Percentiles rank a stretch among this genome's conserved stretches.
phyloP scores from a whole-genome alignment of 1,140 invertebrate species.

The Probaryconus sp. region DNA sequence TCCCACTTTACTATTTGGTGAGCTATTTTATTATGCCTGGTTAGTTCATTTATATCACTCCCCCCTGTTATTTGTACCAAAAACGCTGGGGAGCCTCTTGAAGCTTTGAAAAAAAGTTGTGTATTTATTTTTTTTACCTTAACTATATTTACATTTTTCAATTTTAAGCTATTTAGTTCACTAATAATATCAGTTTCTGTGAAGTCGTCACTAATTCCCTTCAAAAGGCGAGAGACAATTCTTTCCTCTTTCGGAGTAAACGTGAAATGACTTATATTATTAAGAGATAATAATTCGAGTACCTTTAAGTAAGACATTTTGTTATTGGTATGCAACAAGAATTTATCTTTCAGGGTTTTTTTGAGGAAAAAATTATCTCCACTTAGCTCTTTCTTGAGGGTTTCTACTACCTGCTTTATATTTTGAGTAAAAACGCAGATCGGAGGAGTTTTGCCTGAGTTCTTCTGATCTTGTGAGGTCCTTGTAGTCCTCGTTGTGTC shows the following conservation, averaged over 20 bases:
- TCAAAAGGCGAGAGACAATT: constrained; percentile 2
- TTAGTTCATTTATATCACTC: constrained; percentile 5
- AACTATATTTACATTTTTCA: constrained; percentile 6
- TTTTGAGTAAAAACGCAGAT: neutral
- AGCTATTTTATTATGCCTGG: neutral
- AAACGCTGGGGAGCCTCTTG: neutral
- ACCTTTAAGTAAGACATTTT: neutral
- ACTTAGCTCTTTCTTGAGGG: neutral
- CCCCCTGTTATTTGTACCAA: constrained; percentile 5
- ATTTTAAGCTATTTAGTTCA: neutral
- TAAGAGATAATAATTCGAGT: neutral
- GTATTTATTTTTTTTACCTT: constrained; percentile 19
- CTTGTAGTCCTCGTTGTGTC: too few relatives aligned
- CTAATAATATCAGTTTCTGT: neutral
- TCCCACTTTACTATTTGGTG: constrained; percentile 9
- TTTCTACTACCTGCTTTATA: neutral
- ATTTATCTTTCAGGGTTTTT: neutral
- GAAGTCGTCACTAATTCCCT: constrained; percentile 16
- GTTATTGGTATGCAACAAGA: neutral
- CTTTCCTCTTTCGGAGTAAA: constrained; percentile 10
- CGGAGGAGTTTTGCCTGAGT: too few relatives aligned
- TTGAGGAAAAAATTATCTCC: constrained; percentile 11
- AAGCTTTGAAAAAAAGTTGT: constrained; percentile 2
- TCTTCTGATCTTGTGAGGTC: too few relatives aligned
- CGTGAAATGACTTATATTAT: neutral